Percentiles rank a stretch among this genome's conserved stretches.
Evolutionary conservation across 2,113 vertebrate species (phyloP).

Genomic region (Salvator merianae): DNA sequence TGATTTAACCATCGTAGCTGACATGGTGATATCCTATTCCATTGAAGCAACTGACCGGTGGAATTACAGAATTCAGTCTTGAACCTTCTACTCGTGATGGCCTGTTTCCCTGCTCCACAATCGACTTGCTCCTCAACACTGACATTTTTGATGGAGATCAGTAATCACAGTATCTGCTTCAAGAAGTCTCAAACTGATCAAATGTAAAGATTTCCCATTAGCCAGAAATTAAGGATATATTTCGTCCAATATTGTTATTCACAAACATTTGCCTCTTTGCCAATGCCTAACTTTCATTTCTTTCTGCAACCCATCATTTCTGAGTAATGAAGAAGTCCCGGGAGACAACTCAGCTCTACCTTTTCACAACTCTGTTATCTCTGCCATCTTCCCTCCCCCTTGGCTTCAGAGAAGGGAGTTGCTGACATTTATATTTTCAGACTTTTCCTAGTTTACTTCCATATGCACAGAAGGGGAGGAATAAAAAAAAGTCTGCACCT

Average conservation of each 20-base stretch:
- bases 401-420: neutral
- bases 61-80: slow-evolving; percentile 36
- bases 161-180: slow-evolving; percentile 58
- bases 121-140: slow-evolving; percentile 59
- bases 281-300: slow-evolving; percentile 30
- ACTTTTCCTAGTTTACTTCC: too few relatives aligned
- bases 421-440: neutral
- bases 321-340: slow-evolving; percentile 18
- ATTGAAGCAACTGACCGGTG: slow-evolving; percentile 9
- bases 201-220: slow-evolving; percentile 73
- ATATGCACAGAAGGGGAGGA: too few relatives aligned
- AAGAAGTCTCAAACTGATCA: slow-evolving; percentile 64
- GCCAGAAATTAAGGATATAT: slow-evolving; percentile 69
- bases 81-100: slow-evolving; percentile 26
- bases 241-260: slow-evolving; percentile 68
- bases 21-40: neutral
- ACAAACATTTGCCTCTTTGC: slow-evolving; percentile 42
- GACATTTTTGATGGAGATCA: slow-evolving; percentile 66
- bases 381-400: neutral
- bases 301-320: neutral
- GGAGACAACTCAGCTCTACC: neutral
- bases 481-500: too few relatives aligned
- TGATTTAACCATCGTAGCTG: too few relatives aligned
- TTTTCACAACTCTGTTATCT: neutral
- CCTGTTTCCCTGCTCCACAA: slow-evolving; percentile 38